Evolutionary conservation across 2,888 invertebrate species (phyloP).

Genomic region (Cryptocheilus praepositus): DNA sequence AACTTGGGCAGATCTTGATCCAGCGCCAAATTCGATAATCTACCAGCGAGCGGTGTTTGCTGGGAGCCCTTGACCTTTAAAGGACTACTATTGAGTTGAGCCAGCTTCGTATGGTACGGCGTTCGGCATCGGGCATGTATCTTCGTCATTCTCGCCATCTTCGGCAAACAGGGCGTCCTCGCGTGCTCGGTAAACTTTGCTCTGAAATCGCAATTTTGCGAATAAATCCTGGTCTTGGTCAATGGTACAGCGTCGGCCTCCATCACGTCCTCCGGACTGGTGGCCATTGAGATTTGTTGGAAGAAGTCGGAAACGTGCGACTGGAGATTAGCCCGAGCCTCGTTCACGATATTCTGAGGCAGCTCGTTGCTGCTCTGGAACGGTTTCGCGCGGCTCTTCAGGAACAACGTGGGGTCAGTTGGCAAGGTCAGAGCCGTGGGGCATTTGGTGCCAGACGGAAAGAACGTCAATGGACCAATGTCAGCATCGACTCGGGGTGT

Average conservation of each 20-base stretch:
- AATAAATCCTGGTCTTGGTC: constrained; percentile 47
- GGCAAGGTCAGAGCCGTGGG: constrained; percentile 63
- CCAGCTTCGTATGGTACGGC: constrained; percentile 64
- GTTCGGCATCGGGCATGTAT: constrained; percentile 65
- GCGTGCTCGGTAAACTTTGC: constrained; percentile 44
- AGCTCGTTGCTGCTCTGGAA: constrained; percentile 62
- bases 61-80: constrained; percentile 49
- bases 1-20: constrained; percentile 67
- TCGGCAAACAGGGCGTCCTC: constrained; percentile 60
- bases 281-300: constrained; percentile 71
- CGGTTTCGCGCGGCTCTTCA: constrained; percentile 43
- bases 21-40: constrained; percentile 62
- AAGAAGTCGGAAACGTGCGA: constrained; percentile 73
- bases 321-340: constrained; percentile 68
- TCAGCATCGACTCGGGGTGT: constrained; percentile 71
- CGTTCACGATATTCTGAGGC: constrained; percentile 69
- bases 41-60: constrained; percentile 67
- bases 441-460: constrained; percentile 49
- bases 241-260: constrained; percentile 67
- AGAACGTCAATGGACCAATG: constrained; percentile 69
- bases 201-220: constrained; percentile 50
- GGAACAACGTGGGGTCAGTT: constrained; percentile 60
- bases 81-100: constrained; percentile 44
- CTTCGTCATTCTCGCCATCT: constrained; percentile 67
- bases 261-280: constrained; percentile 73